A percentile compares a stretch with the other conserved stretches of the same genome.
Conservation (phyloP, 2,113 vertebrate species). For the Rissa tridactyla region DNA sequence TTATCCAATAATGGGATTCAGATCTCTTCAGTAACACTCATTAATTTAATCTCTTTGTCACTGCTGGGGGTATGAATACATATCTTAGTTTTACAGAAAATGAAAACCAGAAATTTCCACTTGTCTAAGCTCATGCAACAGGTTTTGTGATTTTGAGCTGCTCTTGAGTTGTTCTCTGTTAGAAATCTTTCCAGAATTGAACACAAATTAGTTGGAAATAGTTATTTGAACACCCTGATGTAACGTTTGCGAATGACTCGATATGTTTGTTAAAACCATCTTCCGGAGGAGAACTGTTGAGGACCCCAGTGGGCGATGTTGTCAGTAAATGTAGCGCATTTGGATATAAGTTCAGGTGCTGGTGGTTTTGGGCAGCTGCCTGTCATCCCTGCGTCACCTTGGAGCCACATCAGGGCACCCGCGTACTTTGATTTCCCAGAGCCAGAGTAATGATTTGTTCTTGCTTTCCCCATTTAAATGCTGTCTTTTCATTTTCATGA, state of each 20-base stretch:
- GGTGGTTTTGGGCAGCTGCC: not conserved
- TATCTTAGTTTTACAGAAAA: not conserved
- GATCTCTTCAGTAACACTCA: not conserved
- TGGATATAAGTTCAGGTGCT: not conserved
- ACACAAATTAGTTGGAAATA: not conserved
- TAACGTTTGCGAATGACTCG: not conserved
- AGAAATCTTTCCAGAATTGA: not conserved
- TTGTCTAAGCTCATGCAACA: not conserved
- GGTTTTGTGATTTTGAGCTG: not conserved
- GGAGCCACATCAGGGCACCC: not conserved
- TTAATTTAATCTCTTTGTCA: slow-evolving; percentile 41
- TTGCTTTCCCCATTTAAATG: not conserved
- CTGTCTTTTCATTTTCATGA: not conserved
- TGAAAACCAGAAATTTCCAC: not conserved
- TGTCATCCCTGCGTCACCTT: not conserved
- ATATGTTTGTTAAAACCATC: not conserved
- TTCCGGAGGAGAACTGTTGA: not conserved
- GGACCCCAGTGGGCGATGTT: fast-evolving
- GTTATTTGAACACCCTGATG: not conserved
- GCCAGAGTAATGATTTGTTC: not conserved
- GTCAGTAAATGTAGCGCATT: fast-evolving
- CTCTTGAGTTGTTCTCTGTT: not conserved
- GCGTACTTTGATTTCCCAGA: not conserved
- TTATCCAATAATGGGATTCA: slow-evolving; percentile 19
- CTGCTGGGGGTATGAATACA: not conserved